Evolutionary conservation across 2,888 invertebrate species (phyloP).

Genomic region (Hemaris fuciformis): DNA sequence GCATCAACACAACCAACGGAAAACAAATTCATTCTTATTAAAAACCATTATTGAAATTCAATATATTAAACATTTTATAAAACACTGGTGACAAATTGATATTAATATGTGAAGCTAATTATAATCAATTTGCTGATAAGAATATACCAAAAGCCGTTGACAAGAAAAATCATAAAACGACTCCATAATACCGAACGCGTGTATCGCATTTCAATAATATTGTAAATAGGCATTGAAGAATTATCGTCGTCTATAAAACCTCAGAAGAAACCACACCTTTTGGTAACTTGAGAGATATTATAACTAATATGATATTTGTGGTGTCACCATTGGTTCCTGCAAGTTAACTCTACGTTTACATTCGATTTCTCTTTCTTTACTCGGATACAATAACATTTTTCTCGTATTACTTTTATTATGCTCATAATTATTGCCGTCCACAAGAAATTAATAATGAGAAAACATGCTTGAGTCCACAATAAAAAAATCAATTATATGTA

Average conservation of each 20-base stretch:
- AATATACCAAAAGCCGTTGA: neutral
- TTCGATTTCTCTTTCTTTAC: neutral
- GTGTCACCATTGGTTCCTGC: neutral
- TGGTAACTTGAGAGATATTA: constrained; percentile 38
- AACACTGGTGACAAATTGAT: neutral
- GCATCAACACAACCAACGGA: no score
- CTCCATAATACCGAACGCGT: constrained; percentile 8
- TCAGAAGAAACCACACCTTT: constrained; percentile 38
- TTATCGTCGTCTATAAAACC: constrained; percentile 41
- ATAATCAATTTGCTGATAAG: neutral
- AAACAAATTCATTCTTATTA: no score
- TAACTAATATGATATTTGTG: neutral
- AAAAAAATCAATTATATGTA: no score
- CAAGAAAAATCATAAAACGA: neutral
- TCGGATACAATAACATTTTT: neutral
- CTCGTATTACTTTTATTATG: no score
- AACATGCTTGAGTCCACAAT: no score
- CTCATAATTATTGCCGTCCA: no score
- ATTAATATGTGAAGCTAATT: neutral
- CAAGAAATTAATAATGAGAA: no score
- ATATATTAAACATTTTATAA: neutral
- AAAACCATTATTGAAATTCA: no score
- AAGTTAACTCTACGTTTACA: neutral
- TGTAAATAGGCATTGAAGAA: constrained; percentile 53
- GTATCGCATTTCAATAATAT: constrained; percentile 49